phyloP scores from a whole-genome alignment of 2,888 invertebrate genomes.

The Ecdyonurus torrentis region DNA sequence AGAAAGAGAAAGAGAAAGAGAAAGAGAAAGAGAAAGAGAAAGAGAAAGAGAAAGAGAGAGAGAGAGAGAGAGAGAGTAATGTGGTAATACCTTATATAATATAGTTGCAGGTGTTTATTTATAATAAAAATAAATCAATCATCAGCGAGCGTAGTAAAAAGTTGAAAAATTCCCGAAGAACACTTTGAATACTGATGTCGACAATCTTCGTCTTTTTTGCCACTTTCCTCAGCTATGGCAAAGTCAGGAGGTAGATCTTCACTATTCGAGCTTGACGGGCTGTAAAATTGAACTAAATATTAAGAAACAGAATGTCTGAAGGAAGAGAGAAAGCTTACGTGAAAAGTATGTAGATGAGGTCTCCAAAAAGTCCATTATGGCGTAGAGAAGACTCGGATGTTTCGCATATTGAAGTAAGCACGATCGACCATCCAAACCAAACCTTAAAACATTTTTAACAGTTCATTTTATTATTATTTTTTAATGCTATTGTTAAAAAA shows the following conservation, averaged over 20 bases:
- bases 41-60: background rate
- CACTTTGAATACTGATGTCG: constrained; percentile 1
- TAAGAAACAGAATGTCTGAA: no score
- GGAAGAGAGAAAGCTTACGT: no score
- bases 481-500: constrained; percentile 9
- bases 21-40: background rate
- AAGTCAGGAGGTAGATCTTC: constrained; percentile 3
- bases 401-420: constrained; percentile 46
- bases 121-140: background rate
- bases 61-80: background rate
- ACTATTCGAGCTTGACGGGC: constrained; percentile 5
- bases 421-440: constrained; percentile 13
- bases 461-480: background rate
- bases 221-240: constrained; percentile 1
- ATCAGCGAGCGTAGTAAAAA: background rate
- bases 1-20: background rate
- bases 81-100: no score
- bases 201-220: constrained; percentile 4
- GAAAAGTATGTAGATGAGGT: constrained; percentile 44
- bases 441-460: constrained; percentile 12
- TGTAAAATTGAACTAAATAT: background rate
- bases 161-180: constrained; percentile 4
- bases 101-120: no score
- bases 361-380: constrained; percentile 42
- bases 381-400: constrained; percentile 42